phyloP scores from a whole-genome alignment of 2,888 invertebrate species.

The Petrophora chlorosata region DNA sequence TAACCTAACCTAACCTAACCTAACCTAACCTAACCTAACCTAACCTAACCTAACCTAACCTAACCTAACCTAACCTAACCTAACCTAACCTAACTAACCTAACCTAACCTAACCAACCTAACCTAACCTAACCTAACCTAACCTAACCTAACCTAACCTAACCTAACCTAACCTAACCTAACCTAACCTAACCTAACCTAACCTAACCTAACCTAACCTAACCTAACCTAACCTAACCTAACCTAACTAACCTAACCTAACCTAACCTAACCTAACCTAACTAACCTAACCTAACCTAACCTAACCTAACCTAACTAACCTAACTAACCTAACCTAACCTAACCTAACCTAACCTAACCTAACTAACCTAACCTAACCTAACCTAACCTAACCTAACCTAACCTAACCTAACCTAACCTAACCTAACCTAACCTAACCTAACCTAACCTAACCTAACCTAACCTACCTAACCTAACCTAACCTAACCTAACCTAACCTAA shows the following conservation, averaged over 20 bases:
- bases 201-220: slow-evolving; percentile 18
- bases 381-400: neutral
- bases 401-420: no score
- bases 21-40: slow-evolving; percentile 34
- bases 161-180: slow-evolving; percentile 30
- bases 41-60: slow-evolving; percentile 36
- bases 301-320: slow-evolving; percentile 4
- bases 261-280: slow-evolving; percentile 1
- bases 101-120: slow-evolving; percentile 23
- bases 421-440: neutral
- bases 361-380: neutral
- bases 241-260: neutral
- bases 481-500: slow-evolving; percentile 5
- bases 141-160: slow-evolving; percentile 24
- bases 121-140: slow-evolving; percentile 23
- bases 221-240: slow-evolving; percentile 5
- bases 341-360: neutral
- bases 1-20: slow-evolving; percentile 27
- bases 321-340: no score
- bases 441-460: slow-evolving; percentile 3
- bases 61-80: slow-evolving; percentile 35
- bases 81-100: slow-evolving; percentile 25
- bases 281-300: slow-evolving; percentile 5
- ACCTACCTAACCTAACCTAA: slow-evolving; percentile 3
- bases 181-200: slow-evolving; percentile 27